phyloP scores from a whole-genome alignment of 2,888 invertebrate species.

The Lordiphosa andalusiaca region DNA sequence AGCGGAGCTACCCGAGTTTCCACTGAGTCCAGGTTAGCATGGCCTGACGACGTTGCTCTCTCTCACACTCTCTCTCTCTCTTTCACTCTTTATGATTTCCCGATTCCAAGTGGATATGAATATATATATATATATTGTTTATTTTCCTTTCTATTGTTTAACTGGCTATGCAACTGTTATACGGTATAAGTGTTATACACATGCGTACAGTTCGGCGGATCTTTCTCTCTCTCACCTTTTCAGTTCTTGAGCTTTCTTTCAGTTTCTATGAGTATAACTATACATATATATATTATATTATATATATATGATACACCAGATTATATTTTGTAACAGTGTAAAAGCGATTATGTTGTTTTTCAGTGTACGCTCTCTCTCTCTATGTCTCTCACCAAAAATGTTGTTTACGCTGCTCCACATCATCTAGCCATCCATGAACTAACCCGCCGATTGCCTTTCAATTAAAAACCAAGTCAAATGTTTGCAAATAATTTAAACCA shows the following conservation, averaged over 20 bases:
- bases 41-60: constrained; percentile 61
- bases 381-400: constrained; percentile 41
- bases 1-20: constrained; percentile 79
- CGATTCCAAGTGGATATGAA: constrained; percentile 2
- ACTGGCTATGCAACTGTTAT: constrained; percentile 33
- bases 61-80: constrained; percentile 4
- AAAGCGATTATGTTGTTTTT: constrained; percentile 74
- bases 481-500: too few species aligned
- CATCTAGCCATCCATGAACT: constrained; percentile 48
- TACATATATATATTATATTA: constrained; percentile 9
- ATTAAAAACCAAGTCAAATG: constrained; percentile 14
- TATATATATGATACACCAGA: constrained; percentile 22
- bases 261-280: constrained; percentile 19
- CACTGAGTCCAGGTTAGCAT: constrained; percentile 81
- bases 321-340: constrained; percentile 69
- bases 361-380: constrained; percentile 65
- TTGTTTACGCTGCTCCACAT: constrained; percentile 65
- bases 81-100: constrained; percentile 18
- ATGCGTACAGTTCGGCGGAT: neutral
- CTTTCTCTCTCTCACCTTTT: constrained; percentile 17
- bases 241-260: constrained; percentile 15
- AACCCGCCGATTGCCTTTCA: constrained; percentile 61
- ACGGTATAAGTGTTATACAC: constrained; percentile 44
- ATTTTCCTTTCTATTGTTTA: constrained; percentile 12
- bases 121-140: constrained; percentile 18